Evolutionary conservation across 2,888 invertebrate species (phyloP).

Genomic region (Diarsia dahlii): DNA sequence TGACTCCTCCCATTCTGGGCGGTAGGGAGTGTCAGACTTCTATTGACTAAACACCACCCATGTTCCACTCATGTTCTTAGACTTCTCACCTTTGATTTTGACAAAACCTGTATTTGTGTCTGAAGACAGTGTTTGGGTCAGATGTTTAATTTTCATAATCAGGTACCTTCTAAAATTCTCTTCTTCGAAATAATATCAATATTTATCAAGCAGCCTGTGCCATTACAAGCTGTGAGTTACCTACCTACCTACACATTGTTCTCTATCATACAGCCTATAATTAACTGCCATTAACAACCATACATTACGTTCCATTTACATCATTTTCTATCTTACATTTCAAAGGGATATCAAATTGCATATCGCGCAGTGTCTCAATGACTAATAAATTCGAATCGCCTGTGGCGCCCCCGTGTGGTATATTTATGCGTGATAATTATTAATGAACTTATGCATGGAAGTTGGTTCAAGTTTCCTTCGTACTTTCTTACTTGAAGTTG

Average conservation of each 20-base stretch:
- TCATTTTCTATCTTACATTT: constrained; percentile 22
- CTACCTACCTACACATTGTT: constrained; percentile 13
- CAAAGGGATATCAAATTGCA: constrained; percentile 54
- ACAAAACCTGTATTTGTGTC: not conserved
- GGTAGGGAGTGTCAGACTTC: too few species aligned
- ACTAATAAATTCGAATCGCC: constrained; percentile 59
- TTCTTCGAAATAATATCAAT: not conserved
- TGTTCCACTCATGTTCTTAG: too few species aligned
- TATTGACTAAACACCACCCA: too few species aligned
- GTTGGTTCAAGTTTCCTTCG: constrained; percentile 34
- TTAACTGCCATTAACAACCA: constrained; percentile 8
- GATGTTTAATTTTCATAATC: not conserved
- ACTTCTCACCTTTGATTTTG: too few species aligned
- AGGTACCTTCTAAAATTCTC: too few species aligned
- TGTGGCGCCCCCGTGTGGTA: constrained; percentile 44
- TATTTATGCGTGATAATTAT: constrained; percentile 60
- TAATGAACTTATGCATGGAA: constrained; percentile 57
- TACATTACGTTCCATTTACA: constrained; percentile 23
- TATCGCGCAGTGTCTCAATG: constrained; percentile 31
- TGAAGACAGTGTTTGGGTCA: not conserved
- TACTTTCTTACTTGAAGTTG: constrained; percentile 14
- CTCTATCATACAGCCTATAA: constrained; percentile 1
- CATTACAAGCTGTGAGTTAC: not conserved
- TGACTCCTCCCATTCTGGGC: too few species aligned
- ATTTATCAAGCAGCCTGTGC: not conserved